Percentiles rank a stretch among this genome's conserved stretches.
These are phyloP conservation scores for Reticulitermes lucifugus DNA, from an alignment of 2,888 invertebrate genomes.

Conservation along the genomic window DNA sequence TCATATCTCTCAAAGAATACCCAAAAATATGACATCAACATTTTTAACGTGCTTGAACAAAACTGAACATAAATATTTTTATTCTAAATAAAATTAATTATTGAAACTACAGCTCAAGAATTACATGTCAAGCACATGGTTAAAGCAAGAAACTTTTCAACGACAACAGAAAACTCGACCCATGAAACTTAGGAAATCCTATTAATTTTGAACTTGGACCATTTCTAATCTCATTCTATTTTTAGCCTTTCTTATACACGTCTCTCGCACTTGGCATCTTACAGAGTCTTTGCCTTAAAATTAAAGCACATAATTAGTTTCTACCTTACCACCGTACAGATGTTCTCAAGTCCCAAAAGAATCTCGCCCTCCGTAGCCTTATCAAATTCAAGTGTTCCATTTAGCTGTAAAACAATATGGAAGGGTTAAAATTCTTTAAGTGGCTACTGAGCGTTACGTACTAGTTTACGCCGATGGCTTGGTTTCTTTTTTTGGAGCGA, in stretches of 20 bases:
- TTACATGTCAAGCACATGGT: too few species aligned
- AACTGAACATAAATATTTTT: too few species aligned
- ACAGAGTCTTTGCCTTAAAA: conserved; percentile 16
- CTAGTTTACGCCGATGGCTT: neutral
- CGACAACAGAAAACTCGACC: neutral
- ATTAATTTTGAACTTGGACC: conserved; percentile 2
- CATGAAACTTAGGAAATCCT: neutral
- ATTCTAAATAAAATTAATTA: too few species aligned
- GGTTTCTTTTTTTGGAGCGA: neutral
- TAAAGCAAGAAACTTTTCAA: neutral
- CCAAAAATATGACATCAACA: too few species aligned
- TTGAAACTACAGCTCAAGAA: too few species aligned
- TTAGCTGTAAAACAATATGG: neutral
- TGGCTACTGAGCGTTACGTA: neutral
- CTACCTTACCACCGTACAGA: neutral
- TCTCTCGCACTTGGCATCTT: neutral
- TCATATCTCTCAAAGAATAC: too few species aligned
- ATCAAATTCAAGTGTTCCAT: neutral
- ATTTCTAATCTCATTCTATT: conserved; percentile 25
- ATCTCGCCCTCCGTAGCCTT: neutral
- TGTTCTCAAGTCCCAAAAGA: neutral
- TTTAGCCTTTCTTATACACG: neutral
- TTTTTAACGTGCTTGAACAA: too few species aligned
- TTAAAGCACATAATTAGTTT: conserved; percentile 23
- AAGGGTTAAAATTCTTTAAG: neutral